Evolutionary conservation across 37 sponge, comb jelly and placozoan species (phyloP).

Genomic region (Halisarca cf. caerulea): DNA sequence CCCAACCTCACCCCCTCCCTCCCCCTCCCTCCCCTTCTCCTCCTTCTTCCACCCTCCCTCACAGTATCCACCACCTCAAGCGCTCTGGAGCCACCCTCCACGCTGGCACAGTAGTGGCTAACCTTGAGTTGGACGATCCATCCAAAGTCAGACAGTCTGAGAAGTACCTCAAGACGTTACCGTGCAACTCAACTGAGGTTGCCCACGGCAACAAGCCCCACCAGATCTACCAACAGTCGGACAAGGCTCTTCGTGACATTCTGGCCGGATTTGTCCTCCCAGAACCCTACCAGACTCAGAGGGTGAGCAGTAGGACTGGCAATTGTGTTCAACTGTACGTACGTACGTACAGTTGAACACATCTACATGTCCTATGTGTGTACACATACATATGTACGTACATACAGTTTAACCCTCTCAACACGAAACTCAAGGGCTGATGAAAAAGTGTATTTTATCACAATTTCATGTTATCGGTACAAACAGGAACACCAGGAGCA

Average conservation of each 20-base stretch:
- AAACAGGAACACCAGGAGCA: too few species aligned
- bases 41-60: background rate
- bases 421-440: too few species aligned
- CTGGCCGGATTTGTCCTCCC: constrained; percentile 44
- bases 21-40: background rate
- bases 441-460: too few species aligned
- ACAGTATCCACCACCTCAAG: constrained; percentile 72
- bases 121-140: constrained; percentile 89
- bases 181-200: background rate
- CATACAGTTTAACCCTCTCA: too few species aligned
- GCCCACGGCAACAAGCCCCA: constrained; percentile 22
- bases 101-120: constrained; percentile 83
- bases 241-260: constrained; percentile 21
- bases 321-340: background rate
- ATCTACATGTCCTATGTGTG: too few species aligned
- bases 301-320: background rate
- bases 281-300: constrained; percentile 21
- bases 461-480: too few species aligned
- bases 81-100: constrained; percentile 89
- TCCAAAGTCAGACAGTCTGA: constrained; percentile 58
- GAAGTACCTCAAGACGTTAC: constrained; percentile 4
- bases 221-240: constrained; percentile 28
- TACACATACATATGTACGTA: too few species aligned
- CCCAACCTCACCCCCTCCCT: background rate
- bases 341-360: background rate